Percentiles rank a stretch among this genome's conserved stretches.
These are phyloP conservation scores for Enteromius argenteus DNA, from an alignment of 2,797 vertebrate genomes.

Conservation along the genomic window DNA sequence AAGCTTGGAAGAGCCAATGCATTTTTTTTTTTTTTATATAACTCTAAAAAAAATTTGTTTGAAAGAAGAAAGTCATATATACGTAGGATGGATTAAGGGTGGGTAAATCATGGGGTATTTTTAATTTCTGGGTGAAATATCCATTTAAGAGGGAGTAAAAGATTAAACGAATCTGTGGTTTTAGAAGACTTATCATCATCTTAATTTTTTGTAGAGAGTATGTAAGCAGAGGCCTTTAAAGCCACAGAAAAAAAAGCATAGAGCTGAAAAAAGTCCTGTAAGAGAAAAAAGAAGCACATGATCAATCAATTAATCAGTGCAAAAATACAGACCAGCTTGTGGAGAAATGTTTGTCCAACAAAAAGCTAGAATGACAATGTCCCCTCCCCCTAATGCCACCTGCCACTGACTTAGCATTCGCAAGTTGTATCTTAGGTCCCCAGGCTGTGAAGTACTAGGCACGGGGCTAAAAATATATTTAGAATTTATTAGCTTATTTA, in stretches of 20 bases:
- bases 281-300: not conserved
- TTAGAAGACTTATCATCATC: not conserved
- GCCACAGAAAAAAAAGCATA: not conserved
- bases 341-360: not conserved
- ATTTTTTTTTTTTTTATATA: not conserved
- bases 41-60: not conserved
- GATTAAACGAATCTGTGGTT: not conserved
- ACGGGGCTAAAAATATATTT: not conserved
- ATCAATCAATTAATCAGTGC: constrained; percentile 3
- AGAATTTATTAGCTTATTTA: not conserved
- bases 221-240: not conserved
- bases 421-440: not conserved
- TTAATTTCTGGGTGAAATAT: not conserved
- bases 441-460: not conserved
- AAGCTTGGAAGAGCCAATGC: not conserved
- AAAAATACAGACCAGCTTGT: not conserved
- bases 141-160: not conserved
- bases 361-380: not conserved
- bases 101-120: not conserved
- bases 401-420: constrained; percentile 17
- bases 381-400: constrained; percentile 24
- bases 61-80: not conserved
- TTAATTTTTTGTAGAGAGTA: not conserved
- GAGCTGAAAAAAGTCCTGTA: not conserved
- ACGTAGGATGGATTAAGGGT: not conserved